These are phyloP conservation scores for Marcusenius ussheri DNA, from an alignment of 2,113 vertebrate genomes.

Conservation along the genomic window DNA sequence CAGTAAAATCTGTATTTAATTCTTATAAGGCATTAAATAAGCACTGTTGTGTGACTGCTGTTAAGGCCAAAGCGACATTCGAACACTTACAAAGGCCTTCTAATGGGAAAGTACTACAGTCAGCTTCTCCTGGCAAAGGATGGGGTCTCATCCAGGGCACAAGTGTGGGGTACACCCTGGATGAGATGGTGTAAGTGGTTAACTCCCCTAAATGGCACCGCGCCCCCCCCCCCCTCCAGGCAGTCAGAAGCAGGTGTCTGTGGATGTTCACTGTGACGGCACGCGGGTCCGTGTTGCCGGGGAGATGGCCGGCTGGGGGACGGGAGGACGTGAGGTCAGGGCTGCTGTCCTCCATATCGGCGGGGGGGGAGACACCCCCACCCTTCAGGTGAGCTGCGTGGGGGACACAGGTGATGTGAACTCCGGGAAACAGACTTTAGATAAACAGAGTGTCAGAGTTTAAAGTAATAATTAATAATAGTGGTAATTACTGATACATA, in stretches of 20 bases:
- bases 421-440: not conserved
- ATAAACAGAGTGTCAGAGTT: not conserved
- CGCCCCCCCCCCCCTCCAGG: constrained; percentile 32
- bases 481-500: not conserved
- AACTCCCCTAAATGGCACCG: not conserved
- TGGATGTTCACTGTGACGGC: constrained; percentile 32
- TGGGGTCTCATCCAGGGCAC: not conserved
- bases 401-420: not conserved
- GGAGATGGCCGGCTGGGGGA: constrained; percentile 45
- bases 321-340: constrained; percentile 43
- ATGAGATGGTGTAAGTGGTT: not conserved
- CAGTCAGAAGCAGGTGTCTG: constrained; percentile 37
- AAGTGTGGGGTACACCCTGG: not conserved
- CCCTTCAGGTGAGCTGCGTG: constrained; percentile 33
- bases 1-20: not conserved
- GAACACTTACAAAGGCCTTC: too few relatives aligned
- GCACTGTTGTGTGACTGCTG: not conserved
- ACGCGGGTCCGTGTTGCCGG: constrained; percentile 34
- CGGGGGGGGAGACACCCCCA: constrained; percentile 29
- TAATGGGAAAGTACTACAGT: not conserved
- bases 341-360: constrained; percentile 43
- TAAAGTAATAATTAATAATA: not conserved
- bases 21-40: not conserved
- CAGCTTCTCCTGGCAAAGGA: not conserved
- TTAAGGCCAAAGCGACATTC: not conserved